Conservation (phyloP, 2,888 invertebrate genomes). For the Anagyrus pseudococci region DNA sequence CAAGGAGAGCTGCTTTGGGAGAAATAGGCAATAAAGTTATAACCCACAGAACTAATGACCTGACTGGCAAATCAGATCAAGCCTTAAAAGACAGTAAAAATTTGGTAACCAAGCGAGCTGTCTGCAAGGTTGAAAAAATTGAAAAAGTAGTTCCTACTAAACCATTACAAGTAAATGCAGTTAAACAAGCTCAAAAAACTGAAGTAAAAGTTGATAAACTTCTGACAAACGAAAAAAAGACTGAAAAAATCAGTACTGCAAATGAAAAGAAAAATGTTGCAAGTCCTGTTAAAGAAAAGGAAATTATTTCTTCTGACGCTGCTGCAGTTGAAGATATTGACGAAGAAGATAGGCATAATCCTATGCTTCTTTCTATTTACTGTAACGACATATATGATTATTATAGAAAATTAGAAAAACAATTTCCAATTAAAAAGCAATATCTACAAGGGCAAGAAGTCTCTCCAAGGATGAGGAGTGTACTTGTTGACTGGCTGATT, state of each 20-base stretch:
- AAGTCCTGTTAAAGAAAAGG: slow-evolving; percentile 29
- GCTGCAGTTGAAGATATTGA: slow-evolving; percentile 75
- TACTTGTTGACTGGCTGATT: slow-evolving; percentile 92
- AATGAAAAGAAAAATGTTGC: slow-evolving; percentile 36
- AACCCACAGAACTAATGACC: slow-evolving; percentile 57
- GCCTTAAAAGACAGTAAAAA: slow-evolving; percentile 40
- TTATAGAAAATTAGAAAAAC: slow-evolving; percentile 76
- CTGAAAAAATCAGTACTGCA: slow-evolving; percentile 27
- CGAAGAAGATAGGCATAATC: slow-evolving; percentile 74
- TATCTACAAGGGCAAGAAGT: slow-evolving; percentile 76
- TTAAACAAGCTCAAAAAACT: slow-evolving; percentile 45
- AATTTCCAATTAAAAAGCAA: slow-evolving; percentile 70
- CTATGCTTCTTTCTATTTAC: slow-evolving; percentile 82
- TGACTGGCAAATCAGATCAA: slow-evolving; percentile 49
- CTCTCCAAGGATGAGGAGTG: slow-evolving; percentile 85
- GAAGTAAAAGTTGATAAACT: slow-evolving; percentile 28
- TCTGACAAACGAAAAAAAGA: no score
- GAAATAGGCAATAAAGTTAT: slow-evolving; percentile 65
- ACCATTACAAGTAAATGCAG: slow-evolving; percentile 41
- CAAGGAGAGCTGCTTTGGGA: slow-evolving; percentile 62
- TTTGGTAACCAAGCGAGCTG: slow-evolving; percentile 42
- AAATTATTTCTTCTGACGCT: slow-evolving; percentile 52
- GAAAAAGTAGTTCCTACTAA: slow-evolving; percentile 37
- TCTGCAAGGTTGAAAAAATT: slow-evolving; percentile 37
- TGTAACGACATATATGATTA: slow-evolving; percentile 90